These are phyloP conservation scores for Littorina saxatilis DNA, from an alignment of 1,140 invertebrate genomes.

Conservation along the genomic window DNA sequence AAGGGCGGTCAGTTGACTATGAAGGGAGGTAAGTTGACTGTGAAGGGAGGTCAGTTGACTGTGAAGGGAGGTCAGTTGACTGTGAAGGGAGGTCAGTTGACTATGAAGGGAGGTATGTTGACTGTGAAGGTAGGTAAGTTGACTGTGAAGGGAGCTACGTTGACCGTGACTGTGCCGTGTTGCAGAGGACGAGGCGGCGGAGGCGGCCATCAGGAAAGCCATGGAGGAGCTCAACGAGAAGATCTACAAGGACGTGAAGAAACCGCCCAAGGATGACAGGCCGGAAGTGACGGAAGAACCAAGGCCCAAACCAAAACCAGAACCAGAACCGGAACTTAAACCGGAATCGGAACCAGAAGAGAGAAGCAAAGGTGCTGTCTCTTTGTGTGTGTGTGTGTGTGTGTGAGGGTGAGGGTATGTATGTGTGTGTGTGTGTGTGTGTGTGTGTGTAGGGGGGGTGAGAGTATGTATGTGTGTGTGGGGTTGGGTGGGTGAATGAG, in stretches of 20 bases:
- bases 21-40: no score
- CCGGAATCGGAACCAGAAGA: neutral
- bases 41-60: no score
- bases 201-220: slow-evolving; percentile 70
- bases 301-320: neutral
- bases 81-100: no score
- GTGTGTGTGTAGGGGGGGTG: neutral
- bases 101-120: no score
- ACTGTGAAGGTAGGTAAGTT: no score
- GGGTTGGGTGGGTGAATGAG: neutral
- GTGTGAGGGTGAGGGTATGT: no score
- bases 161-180: no score
- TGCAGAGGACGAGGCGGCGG: slow-evolving; percentile 61
- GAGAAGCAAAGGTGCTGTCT: neutral
- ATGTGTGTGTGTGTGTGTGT: neutral
- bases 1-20: no score
- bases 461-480: neutral
- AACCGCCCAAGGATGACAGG: slow-evolving; percentile 3
- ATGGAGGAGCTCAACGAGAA: slow-evolving; percentile 68
- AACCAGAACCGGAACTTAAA: neutral
- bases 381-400: no score
- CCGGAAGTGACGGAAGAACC: neutral
- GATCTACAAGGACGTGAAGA: slow-evolving; percentile 50
- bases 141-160: no score
- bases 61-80: no score